Conservation (phyloP, 2,797 vertebrate species). For the Sebastes wilsoni region DNA sequence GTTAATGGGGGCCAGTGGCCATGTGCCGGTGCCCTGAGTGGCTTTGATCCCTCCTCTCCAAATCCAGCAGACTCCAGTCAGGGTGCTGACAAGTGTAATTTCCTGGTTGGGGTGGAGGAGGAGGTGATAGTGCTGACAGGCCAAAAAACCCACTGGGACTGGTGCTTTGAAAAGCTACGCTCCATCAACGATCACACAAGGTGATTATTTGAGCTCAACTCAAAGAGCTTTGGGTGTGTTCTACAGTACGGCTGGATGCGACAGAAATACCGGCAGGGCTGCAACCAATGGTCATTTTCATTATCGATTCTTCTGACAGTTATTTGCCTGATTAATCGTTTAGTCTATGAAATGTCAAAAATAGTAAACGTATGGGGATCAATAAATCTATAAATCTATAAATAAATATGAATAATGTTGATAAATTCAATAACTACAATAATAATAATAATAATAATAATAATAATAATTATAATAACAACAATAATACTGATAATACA, state of each 20-base stretch:
- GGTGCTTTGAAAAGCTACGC: constrained; percentile 26
- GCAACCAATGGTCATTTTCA: background rate
- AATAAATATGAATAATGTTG: no score
- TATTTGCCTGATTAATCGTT: background rate
- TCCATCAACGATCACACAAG: constrained; percentile 38
- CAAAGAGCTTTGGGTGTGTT: background rate
- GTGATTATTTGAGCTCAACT: constrained; percentile 1
- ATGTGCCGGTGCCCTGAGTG: constrained; percentile 29
- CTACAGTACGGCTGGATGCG: background rate
- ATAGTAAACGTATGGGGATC: no score
- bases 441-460: no score
- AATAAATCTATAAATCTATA: no score
- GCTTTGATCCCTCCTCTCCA: constrained; percentile 64
- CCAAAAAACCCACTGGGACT: constrained; percentile 30
- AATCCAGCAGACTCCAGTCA: constrained; percentile 49
- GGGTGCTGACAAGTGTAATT: constrained; percentile 67
- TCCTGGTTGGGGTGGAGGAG: constrained; percentile 31
- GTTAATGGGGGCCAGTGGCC: constrained; percentile 58
- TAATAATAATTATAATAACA: no score
- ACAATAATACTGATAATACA: no score
- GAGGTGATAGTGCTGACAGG: constrained; percentile 56
- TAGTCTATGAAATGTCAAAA: no score
- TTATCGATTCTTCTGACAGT: background rate
- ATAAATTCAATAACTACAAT: no score
- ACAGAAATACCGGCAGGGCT: background rate